Base-by-base conservation (phyloP, 2,888 invertebrate species). In the Caprella mutica region DNA sequence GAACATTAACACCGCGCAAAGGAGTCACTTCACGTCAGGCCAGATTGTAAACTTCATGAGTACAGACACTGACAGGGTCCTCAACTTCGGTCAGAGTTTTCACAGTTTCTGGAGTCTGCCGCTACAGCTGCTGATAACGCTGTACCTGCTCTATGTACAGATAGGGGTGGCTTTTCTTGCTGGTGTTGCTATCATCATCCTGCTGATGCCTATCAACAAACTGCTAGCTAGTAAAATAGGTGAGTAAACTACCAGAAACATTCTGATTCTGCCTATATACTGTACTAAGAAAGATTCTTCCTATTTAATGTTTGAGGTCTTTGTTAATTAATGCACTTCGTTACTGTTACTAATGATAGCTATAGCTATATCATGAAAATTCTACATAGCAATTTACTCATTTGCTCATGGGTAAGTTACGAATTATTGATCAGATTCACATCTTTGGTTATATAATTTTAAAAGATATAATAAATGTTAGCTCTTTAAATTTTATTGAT, bases 101-200 rank as follows among this genome's bases (percentile, higher is more conserved):
- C 97, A 97, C 75, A 84, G 89, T 5, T 78, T 94, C 67, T 97
- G 97, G 96, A 94, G 93, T 73, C 85, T 96, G 70, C 96, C 96
- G 5, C 78, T 94, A 69, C 89, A 91, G 85, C 75, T 92, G 54
- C 76, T 78, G 33, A 83, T 90, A 40, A 86, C 89, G 5, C 73
- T 92, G 27, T 86, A 84, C 70, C 78, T 93, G 60, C 77, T 94
- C 0, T 87, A 92, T 69, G 78, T 79, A 58, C 88, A 94, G 82
- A 82, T 97, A 64, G 94, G 94, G 1, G 71, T 86, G 61, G 85
- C 96, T 0, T 96, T 93, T 71, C 72, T 98, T 30, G 88, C 93
- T 38, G 97, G 96, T 1, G 79, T 96, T 0, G 77, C 77, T 0
- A 92, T 96, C 73, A 86, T 89, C 1, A 73, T 92, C 1, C 70